These are phyloP conservation scores for Megaceryle alcyon DNA, from an alignment of 2,797 vertebrate genomes.

Conservation along the genomic window DNA sequence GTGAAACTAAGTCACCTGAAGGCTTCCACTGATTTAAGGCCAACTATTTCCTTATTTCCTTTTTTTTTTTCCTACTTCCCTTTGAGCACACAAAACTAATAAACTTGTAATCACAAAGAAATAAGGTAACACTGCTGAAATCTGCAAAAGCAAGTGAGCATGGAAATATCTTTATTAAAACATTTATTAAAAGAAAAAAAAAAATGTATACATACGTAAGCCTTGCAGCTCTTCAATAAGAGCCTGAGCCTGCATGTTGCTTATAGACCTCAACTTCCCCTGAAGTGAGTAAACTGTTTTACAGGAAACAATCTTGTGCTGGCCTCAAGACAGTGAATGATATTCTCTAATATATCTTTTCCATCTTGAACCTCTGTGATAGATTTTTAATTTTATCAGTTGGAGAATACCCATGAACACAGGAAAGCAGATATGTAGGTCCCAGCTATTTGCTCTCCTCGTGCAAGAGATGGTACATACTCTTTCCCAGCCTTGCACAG, in stretches of 20 bases:
- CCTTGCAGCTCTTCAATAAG: constrained; percentile 26
- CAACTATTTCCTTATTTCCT: neutral
- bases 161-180: neutral
- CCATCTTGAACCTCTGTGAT: neutral
- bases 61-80: neutral
- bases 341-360: constrained; percentile 15
- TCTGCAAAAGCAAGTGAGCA: neutral
- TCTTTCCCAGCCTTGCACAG: neutral
- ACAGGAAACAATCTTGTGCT: neutral
- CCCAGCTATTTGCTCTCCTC: neutral
- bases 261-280: neutral
- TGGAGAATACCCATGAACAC: neutral
- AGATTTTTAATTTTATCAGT: neutral
- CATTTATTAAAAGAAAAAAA: no score
- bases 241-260: neutral
- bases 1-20: neutral
- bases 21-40: neutral
- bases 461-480: neutral
- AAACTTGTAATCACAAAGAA: neutral
- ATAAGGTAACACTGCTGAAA: neutral
- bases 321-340: neutral
- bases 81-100: constrained; percentile 20
- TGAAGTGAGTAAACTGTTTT: neutral
- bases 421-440: neutral
- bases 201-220: neutral